A percentile compares a stretch with the other conserved stretches of the same genome.
Evolutionary conservation across 2,888 invertebrate genomes (phyloP).

Genomic region (Spilarctia lutea): DNA sequence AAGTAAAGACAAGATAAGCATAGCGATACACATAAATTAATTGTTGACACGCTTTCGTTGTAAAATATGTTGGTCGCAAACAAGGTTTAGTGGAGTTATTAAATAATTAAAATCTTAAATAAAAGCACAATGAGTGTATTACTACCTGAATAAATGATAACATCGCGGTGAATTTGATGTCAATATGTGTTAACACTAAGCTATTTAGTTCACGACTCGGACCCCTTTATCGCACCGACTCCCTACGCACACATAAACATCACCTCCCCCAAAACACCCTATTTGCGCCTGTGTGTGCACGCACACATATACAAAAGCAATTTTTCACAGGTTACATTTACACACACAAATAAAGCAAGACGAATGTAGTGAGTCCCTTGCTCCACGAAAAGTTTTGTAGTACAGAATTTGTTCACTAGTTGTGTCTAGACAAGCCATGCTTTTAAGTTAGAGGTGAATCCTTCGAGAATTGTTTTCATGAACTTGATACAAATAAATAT

Average conservation of each 20-base stretch:
- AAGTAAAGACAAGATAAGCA: slow-evolving; percentile 80
- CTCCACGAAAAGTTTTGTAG: slow-evolving; percentile 84
- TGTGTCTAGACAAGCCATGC: slow-evolving; percentile 85
- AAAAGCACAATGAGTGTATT: slow-evolving; percentile 80
- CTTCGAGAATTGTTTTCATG: slow-evolving; percentile 71
- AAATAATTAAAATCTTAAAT: slow-evolving; percentile 68
- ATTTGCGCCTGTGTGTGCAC: slow-evolving; percentile 58
- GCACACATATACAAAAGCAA: slow-evolving; percentile 74
- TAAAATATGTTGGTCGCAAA: slow-evolving; percentile 37
- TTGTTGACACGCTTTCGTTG: slow-evolving; percentile 67
- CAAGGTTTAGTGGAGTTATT: slow-evolving; percentile 53
- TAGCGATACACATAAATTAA: slow-evolving; percentile 79
- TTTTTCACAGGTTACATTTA: slow-evolving; percentile 82
- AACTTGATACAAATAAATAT: slow-evolving; percentile 64
- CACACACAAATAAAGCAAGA: slow-evolving; percentile 68
- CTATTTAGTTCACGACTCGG: slow-evolving; percentile 86
- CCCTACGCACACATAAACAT: slow-evolving; percentile 64
- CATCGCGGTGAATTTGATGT: slow-evolving; percentile 86
- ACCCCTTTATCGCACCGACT: slow-evolving; percentile 71
- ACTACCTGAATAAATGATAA: slow-evolving; percentile 85
- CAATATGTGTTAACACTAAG: slow-evolving; percentile 87
- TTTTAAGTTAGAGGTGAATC: slow-evolving; percentile 82
- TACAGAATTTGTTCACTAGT: slow-evolving; percentile 84
- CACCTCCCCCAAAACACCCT: slow-evolving; percentile 54
- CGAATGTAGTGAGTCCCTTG: slow-evolving; percentile 80